Evolutionary conservation across 2,888 invertebrate genomes (phyloP), one percentile per base, ranked within the genome.

Genomic region (Glaucopsyche alexis): DNA sequence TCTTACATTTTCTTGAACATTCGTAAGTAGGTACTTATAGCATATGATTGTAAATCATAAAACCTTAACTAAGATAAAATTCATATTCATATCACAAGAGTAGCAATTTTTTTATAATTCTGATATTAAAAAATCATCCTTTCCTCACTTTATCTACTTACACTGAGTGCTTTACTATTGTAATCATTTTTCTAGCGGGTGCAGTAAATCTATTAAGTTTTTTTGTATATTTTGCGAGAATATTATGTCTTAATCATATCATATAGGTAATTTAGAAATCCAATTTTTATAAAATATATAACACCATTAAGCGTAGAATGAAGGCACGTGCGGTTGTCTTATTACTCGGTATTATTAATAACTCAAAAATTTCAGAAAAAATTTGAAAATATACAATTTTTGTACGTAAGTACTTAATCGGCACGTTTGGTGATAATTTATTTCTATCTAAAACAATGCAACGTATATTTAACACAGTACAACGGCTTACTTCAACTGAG

Each of bases 261-360:
- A 13, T 13, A 60, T 60, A 11, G 60, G 13, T 60, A 60, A 60
- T 60, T 60, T 60, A 13, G 7, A 55, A 19, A 13, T 60, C 19
- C 60, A 13, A 60, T 60, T 13, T 13, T 7, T 16, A 67, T 45
- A 45, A 45, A 16, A 66, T 45, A 67, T 66, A 42, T 66, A 13
- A 45, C 14, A n/a, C 40, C 13, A 19, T 13, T 49, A 69, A 69
- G 69, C 69, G 69, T 69, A 69, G 29, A 69, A 29, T 29, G 29
- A 69, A 69, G 69, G 69, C 69, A 69, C 69, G 69, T 69, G 69
- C 19, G 47, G 66, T 66, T 66, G 6, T 49, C 42, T 29, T 40
- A 7, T 40, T 40, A 29, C 38, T 64, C 16, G 16, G 7, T 45
- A 64, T 16, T 14, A 29, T 29, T 60, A 9, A 64, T 14, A 7